Evolutionary conservation across 37 sponge, comb jelly and placozoan species (phyloP).

Genomic region (Diacarnus erythraeanus): DNA sequence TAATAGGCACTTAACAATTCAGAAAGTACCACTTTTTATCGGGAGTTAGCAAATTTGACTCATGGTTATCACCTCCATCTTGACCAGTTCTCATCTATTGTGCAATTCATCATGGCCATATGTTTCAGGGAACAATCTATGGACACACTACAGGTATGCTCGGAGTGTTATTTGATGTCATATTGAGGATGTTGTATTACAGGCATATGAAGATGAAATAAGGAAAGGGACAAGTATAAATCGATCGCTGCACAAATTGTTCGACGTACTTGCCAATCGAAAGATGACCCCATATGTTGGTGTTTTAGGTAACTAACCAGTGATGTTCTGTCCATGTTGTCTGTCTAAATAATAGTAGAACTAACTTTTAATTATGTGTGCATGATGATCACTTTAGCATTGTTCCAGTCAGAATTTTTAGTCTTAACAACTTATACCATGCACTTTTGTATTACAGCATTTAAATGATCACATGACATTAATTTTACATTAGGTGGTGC

Average conservation of each 20-base stretch:
- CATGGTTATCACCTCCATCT: conserved; percentile 27
- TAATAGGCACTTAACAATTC: conserved; percentile 8
- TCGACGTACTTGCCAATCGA: conserved; percentile 16
- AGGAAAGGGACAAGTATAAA: conserved; percentile 14
- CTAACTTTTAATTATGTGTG: not conserved
- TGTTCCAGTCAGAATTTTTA: not conserved
- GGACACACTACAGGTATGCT: conserved; percentile 18
- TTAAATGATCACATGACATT: no score
- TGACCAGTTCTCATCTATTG: conserved; percentile 29
- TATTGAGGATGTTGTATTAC: not conserved
- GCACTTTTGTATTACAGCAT: no score
- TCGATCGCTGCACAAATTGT: conserved; percentile 21
- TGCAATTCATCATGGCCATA: conserved; percentile 35
- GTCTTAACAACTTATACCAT: not conserved
- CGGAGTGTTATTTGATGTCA: no score
- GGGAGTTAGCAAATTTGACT: conserved; percentile 9
- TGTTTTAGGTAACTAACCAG: not conserved
- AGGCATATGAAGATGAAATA: conserved; percentile 30
- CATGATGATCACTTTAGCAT: no score
- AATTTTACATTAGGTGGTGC: not conserved
- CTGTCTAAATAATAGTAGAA: no score
- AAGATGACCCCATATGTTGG: not conserved
- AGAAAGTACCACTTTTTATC: conserved; percentile 16
- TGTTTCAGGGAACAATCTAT: conserved; percentile 32
- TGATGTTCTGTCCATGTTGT: no score